Percentiles rank a stretch among this genome's conserved stretches.
phyloP scores from a whole-genome alignment of 2,113 vertebrate genomes.

The Sprattus sprattus region DNA sequence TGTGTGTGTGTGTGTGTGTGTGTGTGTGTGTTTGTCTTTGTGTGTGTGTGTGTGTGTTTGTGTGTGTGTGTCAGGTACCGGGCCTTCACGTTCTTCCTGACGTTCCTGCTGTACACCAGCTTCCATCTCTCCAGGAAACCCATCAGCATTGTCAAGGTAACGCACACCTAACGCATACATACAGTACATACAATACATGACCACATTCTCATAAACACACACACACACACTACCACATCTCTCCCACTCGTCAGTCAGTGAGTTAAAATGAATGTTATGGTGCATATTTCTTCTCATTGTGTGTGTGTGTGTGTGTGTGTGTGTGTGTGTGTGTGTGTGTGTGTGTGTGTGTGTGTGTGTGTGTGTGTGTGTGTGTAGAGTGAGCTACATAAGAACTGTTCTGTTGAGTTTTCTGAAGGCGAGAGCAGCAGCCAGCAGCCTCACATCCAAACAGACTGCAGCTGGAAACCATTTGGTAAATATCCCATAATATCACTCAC shows the following conservation, averaged over 20 bases:
- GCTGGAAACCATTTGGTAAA: slow-evolving; percentile 93
- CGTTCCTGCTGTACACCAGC: slow-evolving; percentile 88
- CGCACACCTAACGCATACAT: too few relatives aligned
- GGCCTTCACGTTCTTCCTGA: slow-evolving; percentile 82
- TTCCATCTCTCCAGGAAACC: slow-evolving; percentile 95
- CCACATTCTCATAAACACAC: too few relatives aligned
- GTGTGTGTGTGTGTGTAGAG: slow-evolving; percentile 67
- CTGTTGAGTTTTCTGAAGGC: slow-evolving; percentile 41
- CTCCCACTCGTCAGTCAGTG: too few relatives aligned
- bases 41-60: background rate
- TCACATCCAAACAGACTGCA: slow-evolving; percentile 77
- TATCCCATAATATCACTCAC: background rate
- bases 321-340: background rate
- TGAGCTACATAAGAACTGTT: slow-evolving; percentile 91
- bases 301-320: background rate
- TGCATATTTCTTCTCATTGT: too few relatives aligned
- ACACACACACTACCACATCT: too few relatives aligned
- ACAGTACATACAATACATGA: too few relatives aligned
- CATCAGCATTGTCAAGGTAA: slow-evolving; percentile 94
- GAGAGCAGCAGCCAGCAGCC: slow-evolving; percentile 36
- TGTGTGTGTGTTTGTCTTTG: background rate
- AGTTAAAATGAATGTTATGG: too few relatives aligned
- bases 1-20: background rate
- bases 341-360: slow-evolving; percentile 26
- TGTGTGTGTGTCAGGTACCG: slow-evolving; percentile 73